Evolutionary conservation across 2,797 vertebrate species (phyloP).

Genomic region (Distichodus sexfasciatus): DNA sequence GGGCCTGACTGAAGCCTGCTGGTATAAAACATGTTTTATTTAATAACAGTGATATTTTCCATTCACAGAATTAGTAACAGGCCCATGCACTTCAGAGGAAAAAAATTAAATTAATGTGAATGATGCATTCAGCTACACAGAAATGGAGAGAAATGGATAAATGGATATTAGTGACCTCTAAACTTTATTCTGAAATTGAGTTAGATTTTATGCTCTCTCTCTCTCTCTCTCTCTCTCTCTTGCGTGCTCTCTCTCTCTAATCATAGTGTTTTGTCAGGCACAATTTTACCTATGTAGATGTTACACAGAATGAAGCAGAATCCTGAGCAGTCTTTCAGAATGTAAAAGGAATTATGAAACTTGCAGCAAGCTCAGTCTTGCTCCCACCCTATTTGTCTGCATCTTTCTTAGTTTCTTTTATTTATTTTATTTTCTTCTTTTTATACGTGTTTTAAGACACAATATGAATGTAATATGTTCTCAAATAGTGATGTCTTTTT

Average conservation of each 20-base stretch:
- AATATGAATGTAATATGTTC: constrained; percentile 75
- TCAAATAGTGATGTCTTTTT: constrained; percentile 66
- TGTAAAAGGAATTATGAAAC: not conserved
- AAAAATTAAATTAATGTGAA: too few relatives aligned
- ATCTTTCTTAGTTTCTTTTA: constrained; percentile 5
- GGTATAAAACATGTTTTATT: too few relatives aligned
- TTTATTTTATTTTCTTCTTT: constrained; percentile 2
- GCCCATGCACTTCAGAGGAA: too few relatives aligned
- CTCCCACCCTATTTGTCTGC: not conserved
- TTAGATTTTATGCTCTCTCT: too few relatives aligned
- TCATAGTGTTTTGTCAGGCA: not conserved
- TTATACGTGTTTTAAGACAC: constrained; percentile 69
- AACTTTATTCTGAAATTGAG: too few relatives aligned
- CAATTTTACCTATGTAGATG: not conserved
- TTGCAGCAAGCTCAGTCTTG: not conserved
- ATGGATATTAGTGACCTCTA: too few relatives aligned
- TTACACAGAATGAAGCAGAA: not conserved
- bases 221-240: not conserved
- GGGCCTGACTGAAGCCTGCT: too few relatives aligned
- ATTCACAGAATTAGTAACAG: too few relatives aligned
- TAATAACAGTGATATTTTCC: too few relatives aligned
- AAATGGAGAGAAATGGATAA: too few relatives aligned
- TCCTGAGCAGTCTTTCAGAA: not conserved
- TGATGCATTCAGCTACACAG: too few relatives aligned
- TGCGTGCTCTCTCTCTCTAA: not conserved